Evolutionary conservation across 1,140 invertebrate genomes (phyloP), one percentile per base, ranked within the genome.

Genomic region (Aphaenogaster rudis): DNA sequence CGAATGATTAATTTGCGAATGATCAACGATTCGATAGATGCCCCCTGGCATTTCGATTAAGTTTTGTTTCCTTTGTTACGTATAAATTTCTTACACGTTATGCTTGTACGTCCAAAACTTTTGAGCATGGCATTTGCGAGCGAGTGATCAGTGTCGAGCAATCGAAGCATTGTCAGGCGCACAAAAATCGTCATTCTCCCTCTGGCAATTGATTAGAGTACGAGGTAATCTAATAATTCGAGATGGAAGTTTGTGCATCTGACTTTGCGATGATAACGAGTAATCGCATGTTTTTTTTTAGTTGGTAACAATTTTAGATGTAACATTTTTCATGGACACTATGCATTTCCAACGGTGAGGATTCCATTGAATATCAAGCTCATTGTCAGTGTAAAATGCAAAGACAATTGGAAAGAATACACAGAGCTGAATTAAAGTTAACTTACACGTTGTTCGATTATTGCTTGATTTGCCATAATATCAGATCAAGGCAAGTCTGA

Each of bases 101-200:
- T 93, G 93, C 93, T 94, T 94, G 93, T 93, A 92, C 88, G 81
- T 92, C 86, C 91, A 92, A 91, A 90, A 88, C 89, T 93, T 92
- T 94, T 91, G 76, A 95, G 94, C 95, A 95, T 95, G 95, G 81
- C 92, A 93, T 93, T 94, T 93, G 81, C 90, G 93, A 94, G 91
- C 92, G 93, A 94, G 94, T 94, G 92, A 91, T 85, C 86, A 82
- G 71, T 91, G 79, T 91, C 90, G 88, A 91, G 77, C 74, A 64
- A 91, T 72, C 13, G 69, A 76, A 52, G 84, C 90, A 59, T 66
- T 17, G 78, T 54, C 81, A 63, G 28, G 45, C 59, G 76, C 80
- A 67, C 87, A 74, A 80, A 82, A 11, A 63, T 63, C 28, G 17
- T 77, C 21, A 17, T 21, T 50, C 28, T 28, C 3, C 21, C 33